Evolutionary conservation across 2,113 vertebrate genomes (phyloP).

Genomic region (Scytalopus superciliaris): DNA sequence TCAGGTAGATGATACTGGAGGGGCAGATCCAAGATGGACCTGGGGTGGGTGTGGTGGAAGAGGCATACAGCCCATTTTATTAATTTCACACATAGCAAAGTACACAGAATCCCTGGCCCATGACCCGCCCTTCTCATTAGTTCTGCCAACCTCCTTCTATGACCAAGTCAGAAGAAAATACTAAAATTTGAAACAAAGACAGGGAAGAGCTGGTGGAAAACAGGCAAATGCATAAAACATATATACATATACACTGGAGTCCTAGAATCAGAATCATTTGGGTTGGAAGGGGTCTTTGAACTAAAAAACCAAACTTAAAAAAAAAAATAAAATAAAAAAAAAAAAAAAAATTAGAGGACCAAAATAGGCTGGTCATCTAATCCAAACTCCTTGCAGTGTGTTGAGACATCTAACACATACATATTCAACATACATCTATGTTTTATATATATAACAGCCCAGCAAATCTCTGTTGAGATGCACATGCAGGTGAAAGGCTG

Average conservation of each 20-base stretch:
- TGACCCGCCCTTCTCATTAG: not conserved
- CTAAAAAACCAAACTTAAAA: not conserved
- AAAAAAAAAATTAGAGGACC: not conserved
- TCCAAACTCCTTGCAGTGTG: not conserved
- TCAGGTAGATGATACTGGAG: not conserved
- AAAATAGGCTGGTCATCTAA: not conserved
- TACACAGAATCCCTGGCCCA: not conserved
- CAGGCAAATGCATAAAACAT: not conserved
- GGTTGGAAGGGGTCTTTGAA: not conserved
- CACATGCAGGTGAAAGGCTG: not conserved
- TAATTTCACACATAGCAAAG: not conserved
- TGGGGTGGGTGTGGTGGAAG: not conserved
- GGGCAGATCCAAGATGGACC: not conserved
- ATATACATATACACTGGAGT: accelerated
- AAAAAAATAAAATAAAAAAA: too few relatives aligned
- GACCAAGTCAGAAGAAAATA: not conserved
- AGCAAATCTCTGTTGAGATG: not conserved
- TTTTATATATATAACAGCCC: not conserved
- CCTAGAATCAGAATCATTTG: not conserved
- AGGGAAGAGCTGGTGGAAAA: not conserved
- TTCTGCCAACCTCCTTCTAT: not conserved
- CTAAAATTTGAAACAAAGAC: not conserved
- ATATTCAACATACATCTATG: not conserved
- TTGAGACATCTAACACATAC: not conserved
- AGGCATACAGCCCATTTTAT: not conserved